Percentiles rank a stretch among this genome's conserved stretches.
Conservation (phyloP, 2,797 vertebrate species). For the Gymnothorax javanicus region DNA sequence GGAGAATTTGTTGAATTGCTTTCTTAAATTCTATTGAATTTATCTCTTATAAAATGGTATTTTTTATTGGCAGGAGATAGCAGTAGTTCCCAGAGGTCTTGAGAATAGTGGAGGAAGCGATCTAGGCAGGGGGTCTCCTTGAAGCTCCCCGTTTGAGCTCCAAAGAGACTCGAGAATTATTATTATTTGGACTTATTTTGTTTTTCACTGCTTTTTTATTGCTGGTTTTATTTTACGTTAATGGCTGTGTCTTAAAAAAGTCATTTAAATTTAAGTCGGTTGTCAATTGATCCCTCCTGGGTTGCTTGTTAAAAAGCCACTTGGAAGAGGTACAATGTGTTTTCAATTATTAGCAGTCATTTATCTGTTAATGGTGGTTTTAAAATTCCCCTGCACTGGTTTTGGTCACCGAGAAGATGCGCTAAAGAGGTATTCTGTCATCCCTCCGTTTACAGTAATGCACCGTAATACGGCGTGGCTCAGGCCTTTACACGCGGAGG, state of each 20-base stretch:
- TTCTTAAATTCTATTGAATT: neutral
- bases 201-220: constrained; percentile 2
- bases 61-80: neutral
- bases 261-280: neutral
- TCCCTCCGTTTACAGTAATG: neutral
- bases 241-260: neutral
- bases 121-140: neutral
- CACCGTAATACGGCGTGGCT: neutral
- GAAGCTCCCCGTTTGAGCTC: neutral
- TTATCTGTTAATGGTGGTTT: neutral
- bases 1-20: neutral
- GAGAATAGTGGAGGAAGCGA: neutral
- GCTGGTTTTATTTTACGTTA: neutral
- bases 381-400: neutral
- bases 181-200: constrained; percentile 1
- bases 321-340: neutral
- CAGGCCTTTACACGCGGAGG: neutral
- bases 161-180: neutral
- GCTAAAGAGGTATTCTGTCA: neutral
- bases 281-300: constrained; percentile 4
- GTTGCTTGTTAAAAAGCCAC: neutral
- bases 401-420: neutral
- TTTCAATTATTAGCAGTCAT: neutral
- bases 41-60: neutral
- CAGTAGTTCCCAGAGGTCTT: neutral